phyloP scores from a whole-genome alignment of 1,140 invertebrate genomes.

The Thrips palmi region DNA sequence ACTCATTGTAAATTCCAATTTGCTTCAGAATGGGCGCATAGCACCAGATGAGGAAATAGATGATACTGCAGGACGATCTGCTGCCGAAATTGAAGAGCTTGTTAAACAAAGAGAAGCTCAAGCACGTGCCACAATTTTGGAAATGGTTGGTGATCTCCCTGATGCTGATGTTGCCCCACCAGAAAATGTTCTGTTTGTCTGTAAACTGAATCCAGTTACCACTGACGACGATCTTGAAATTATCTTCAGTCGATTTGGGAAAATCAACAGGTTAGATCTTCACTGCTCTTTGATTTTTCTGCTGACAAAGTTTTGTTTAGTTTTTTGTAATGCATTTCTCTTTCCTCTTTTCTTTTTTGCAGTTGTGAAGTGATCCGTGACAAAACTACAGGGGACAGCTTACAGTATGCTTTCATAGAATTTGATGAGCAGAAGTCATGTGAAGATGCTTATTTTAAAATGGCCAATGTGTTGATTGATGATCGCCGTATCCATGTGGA shows the following conservation, averaged over 20 bases:
- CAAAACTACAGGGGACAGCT: slow-evolving; percentile 76
- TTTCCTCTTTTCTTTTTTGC: too few species aligned
- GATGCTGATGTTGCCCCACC: slow-evolving; percentile 94
- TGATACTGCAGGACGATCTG: slow-evolving; percentile 67
- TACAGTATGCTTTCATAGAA: slow-evolving; percentile 99
- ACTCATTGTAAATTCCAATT: too few species aligned
- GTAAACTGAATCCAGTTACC: slow-evolving; percentile 99
- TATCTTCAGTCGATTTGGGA: slow-evolving; percentile 93
- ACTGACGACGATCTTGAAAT: slow-evolving; percentile 95
- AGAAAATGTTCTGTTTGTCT: slow-evolving; percentile 98
- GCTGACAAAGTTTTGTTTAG: too few species aligned
- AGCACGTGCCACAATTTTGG: slow-evolving; percentile 89
- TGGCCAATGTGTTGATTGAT: slow-evolving; percentile 99
- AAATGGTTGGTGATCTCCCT: slow-evolving; percentile 96
- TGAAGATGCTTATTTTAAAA: slow-evolving; percentile 98
- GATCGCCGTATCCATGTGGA: slow-evolving; percentile 98
- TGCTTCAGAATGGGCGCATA: slow-evolving; percentile 71
- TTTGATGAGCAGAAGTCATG: slow-evolving; percentile 90
- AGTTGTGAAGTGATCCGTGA: slow-evolving; percentile 96
- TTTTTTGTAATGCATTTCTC: too few species aligned
- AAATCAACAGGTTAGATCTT: slow-evolving; percentile 48
- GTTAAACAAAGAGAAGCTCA: slow-evolving; percentile 84
- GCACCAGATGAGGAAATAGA: slow-evolving; percentile 90
- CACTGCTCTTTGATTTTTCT: background rate
- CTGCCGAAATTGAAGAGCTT: slow-evolving; percentile 73